phyloP scores from a whole-genome alignment of 2,797 vertebrate genomes.

The Anniella stebbinsi region DNA sequence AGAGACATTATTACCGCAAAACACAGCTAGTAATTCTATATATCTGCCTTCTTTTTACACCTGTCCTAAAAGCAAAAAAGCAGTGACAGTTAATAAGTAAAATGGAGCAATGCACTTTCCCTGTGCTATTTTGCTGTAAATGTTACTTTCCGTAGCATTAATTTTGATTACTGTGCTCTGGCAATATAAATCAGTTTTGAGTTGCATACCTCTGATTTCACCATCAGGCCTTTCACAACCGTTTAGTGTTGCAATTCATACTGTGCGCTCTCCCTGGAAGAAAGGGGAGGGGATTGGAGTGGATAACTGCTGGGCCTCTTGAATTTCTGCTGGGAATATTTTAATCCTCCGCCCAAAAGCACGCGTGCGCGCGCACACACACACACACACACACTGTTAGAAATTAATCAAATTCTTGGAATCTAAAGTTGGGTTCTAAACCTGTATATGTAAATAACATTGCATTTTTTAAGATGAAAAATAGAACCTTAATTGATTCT shows the following conservation, averaged over 20 bases:
- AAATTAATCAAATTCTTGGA: conserved; percentile 12
- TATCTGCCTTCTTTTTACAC: conserved; percentile 14
- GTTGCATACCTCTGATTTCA: conserved; percentile 30
- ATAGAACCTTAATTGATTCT: too few species aligned
- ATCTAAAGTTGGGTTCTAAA: neutral
- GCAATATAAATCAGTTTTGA: conserved; percentile 20
- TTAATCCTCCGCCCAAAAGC: neutral
- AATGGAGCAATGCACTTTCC: conserved; percentile 21
- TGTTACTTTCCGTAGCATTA: conserved; percentile 28
- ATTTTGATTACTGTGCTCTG: conserved; percentile 22
- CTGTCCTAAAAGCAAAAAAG: conserved; percentile 2
- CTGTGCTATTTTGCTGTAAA: conserved; percentile 23
- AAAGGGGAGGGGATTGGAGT: neutral
- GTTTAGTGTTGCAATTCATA: conserved; percentile 39
- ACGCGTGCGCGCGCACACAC: neutral
- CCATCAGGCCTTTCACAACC: conserved; percentile 28
- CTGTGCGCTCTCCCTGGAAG: neutral
- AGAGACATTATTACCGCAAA: conserved; percentile 4
- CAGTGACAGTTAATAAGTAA: conserved; percentile 27
- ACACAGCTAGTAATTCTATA: conserved; percentile 8
- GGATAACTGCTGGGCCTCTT: neutral
- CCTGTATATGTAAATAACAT: neutral
- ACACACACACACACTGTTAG: neutral
- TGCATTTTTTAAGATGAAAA: neutral
- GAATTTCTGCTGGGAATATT: neutral